Evolutionary conservation across 2,113 vertebrate species (phyloP), one percentile per base, ranked within the genome.

Genomic region (Zingel zingel): DNA sequence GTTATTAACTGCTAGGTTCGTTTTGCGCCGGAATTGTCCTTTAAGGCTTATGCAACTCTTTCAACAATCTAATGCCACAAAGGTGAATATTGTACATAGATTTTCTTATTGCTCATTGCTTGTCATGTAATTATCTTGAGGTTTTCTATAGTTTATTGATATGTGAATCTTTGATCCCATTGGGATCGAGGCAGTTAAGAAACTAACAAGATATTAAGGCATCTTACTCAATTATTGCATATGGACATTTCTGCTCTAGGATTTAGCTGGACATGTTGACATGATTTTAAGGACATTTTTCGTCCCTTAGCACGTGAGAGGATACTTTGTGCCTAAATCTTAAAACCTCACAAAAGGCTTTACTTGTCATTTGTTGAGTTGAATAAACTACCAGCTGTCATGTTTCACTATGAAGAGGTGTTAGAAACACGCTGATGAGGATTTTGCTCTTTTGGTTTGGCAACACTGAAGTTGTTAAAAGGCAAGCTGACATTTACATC

Each of bases 401-500:
- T 27, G 39, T 63, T 48, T 53, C 70, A 54, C 18, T 15, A 18
- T 15, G 14, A 72, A 33, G n/a, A 74, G 65, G n/a, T 51, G 33
- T 66, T 9, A 19, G 69, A 36, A 72, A 54, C 68, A 76, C 7
- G 1, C 11, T 68, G n/a, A 72, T n/a, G 66, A 58, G n/a, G 33
- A 5, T 43, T 9, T 43, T 67, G 25, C 45, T 65, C 56, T 77
- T 23, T 71, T 64, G 12, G 2, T 58, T 43, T 58, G 33, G 36
- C 54, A 71, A 51, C 71, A 58, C 27, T 67, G 45, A 33, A 18
- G n/a, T 30, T 53, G 39, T 43, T 21, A 70, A 25, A 39, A 36
- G 30, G 19, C 68, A 54, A 79, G 51, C 58, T 74, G 50, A 79
- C 64, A 81, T 75, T 72, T 57, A 67, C 33, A 76, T 85, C 33